Evolutionary conservation across 2,797 vertebrate species (phyloP).

Genomic region (Lemur catta): DNA sequence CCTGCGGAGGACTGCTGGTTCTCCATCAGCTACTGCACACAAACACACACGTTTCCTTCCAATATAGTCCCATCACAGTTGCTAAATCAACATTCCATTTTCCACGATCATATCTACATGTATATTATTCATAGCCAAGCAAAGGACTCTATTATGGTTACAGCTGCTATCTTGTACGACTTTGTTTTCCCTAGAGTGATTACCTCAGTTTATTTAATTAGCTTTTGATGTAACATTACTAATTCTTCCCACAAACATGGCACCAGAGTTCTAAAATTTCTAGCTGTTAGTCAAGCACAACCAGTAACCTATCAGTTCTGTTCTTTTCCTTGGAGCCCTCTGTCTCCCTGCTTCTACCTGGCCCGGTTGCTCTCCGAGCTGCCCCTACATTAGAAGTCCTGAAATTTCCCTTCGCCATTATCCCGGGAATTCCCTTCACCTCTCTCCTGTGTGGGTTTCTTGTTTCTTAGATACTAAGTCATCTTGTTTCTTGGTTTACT

Average conservation of each 20-base stretch:
- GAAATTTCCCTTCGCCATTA: background rate
- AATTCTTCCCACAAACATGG: background rate
- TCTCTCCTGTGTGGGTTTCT: background rate
- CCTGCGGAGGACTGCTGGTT: background rate
- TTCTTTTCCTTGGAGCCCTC: background rate
- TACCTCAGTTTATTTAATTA: conserved; percentile 25
- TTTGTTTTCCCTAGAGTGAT: conserved; percentile 27
- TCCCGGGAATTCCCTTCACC: conserved; percentile 30
- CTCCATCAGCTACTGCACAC: background rate
- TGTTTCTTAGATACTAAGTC: conserved; percentile 37
- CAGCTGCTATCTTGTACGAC: background rate
- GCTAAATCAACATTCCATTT: background rate
- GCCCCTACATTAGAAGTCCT: background rate
- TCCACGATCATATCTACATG: background rate
- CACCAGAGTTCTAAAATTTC: background rate
- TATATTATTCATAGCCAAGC: background rate
- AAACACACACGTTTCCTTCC: conserved; percentile 6
- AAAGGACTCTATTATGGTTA: background rate
- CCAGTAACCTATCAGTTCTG: background rate
- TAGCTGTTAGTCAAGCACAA: background rate
- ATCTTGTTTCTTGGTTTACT: conserved; percentile 48
- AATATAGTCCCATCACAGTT: background rate
- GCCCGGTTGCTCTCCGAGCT: background rate
- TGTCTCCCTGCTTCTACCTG: background rate
- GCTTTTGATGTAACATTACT: background rate